Base-by-base conservation (phyloP, 2,113 vertebrate genomes). In the Dissostichus mawsoni region DNA sequence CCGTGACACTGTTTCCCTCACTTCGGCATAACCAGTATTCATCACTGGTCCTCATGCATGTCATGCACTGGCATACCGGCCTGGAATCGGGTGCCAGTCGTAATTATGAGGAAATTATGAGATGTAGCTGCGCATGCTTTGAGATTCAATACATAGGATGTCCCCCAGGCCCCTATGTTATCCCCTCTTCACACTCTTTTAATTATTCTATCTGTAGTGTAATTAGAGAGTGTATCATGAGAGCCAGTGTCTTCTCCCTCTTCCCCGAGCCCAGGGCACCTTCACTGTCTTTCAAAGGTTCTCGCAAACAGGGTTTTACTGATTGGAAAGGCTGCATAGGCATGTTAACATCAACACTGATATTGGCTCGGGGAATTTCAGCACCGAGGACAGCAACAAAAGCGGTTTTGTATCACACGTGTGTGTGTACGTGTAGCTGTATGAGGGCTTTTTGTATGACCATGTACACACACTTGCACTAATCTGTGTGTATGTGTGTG, bases 331-430 rank as follows among this genome's bases (percentile, higher is more conserved):
- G 12, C 67, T 57, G 10, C 62, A 78, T 10, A 5, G 69, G 7
- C 64, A 53, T 64, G 59, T 71, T 77, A 88, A 69, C 71, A 20
- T 52, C 1, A 12, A 58, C 69, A 5, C 80, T 64, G 59, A 80
- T 90, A 82, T 87, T 71, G 55, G 81, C 78, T 82, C 23, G 1
- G 82, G 76, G 76, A 80, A 69, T 89, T 81, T 79, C 80, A 91
- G 87, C 72, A 78, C 83, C 56, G 53, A 80, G 77, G 83, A 75
- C 81, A 78, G 74, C 13, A 23, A 52, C 67, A 55, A 56, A 11
- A 45, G 62, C 20, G 63, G 33, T 8, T 20, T 5, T 2, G 16
- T 25, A 69, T 78, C 51, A 25, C 44, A 12, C 50, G 1, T 73
- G 18, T 58, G 1, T 73, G 55, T 83, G 74, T 7, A 20, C 57